Evolutionary conservation across 2,113 vertebrate genomes (phyloP).

Genomic region (Malurus cyaneus): DNA sequence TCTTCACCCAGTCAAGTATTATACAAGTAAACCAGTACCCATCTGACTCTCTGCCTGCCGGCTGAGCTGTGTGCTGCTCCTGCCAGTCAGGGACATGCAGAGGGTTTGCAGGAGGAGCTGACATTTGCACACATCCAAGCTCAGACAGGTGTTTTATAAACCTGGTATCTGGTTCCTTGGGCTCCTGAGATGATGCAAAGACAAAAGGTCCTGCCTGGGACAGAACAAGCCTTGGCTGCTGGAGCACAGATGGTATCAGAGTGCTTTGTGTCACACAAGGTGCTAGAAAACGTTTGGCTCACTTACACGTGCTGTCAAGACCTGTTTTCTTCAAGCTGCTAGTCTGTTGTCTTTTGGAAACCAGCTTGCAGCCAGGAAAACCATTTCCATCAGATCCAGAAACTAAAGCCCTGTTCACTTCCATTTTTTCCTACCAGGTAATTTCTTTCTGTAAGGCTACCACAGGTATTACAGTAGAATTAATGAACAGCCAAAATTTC

Average conservation of each 20-base stretch:
- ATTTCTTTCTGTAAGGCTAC: background rate
- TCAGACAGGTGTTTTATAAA: background rate
- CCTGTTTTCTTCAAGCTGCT: constrained; percentile 4
- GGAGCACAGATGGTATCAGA: background rate
- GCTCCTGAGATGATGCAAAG: background rate
- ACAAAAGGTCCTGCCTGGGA: constrained; percentile 15
- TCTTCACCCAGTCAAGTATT: background rate
- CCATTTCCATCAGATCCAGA: background rate
- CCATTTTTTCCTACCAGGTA: background rate
- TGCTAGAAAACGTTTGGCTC: background rate
- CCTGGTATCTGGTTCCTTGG: background rate
- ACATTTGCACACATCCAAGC: background rate
- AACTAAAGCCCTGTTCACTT: background rate
- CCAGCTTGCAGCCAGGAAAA: background rate
- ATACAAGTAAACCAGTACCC: background rate
- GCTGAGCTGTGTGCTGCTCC: background rate
- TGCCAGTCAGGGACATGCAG: background rate
- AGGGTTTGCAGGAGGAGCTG: background rate
- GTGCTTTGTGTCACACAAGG: background rate
- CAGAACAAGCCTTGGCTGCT: background rate
- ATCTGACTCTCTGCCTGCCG: background rate
- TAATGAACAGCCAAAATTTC: background rate
- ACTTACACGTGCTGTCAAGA: background rate
- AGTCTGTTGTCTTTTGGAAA: constrained; percentile 3
- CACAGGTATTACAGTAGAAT: background rate